These are phyloP conservation scores for Myiothlypis coronata DNA, from an alignment of 2,797 vertebrate species.

Conservation along the genomic window DNA sequence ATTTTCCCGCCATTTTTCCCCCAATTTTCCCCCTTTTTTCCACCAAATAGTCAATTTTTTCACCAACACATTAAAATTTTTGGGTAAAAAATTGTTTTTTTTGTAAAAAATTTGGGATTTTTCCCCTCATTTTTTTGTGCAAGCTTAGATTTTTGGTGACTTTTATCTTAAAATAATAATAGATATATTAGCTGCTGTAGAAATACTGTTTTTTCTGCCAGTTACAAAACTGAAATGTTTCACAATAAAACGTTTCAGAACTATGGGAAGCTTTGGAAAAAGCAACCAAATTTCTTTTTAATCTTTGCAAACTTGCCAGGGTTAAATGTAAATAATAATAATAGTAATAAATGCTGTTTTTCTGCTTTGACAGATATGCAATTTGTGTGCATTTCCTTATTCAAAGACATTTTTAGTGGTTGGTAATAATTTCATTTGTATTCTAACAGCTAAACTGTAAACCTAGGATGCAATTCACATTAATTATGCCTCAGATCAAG, in stretches of 20 bases:
- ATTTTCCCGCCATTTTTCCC: too few relatives aligned
- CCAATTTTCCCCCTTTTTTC: too few relatives aligned
- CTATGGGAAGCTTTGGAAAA: not conserved
- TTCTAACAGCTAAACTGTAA: not conserved
- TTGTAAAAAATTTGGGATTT: too few relatives aligned
- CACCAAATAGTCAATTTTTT: too few relatives aligned
- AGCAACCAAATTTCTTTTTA: not conserved
- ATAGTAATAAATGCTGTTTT: not conserved
- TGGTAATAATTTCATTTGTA: not conserved
- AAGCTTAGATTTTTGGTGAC: not conserved
- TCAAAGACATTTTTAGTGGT: not conserved
- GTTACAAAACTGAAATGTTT: not conserved
- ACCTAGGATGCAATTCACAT: not conserved
- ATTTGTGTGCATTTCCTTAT: not conserved
- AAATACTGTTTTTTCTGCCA: not conserved
- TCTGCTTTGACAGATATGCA: not conserved
- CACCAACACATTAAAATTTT: too few relatives aligned
- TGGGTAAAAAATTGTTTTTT: too few relatives aligned
- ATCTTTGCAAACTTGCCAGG: not conserved
- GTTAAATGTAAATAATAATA: not conserved
- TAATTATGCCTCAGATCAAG: not conserved
- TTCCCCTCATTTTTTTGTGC: not conserved
- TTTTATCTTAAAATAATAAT: not conserved
- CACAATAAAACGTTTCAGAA: not conserved
- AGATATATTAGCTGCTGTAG: not conserved